Evolutionary conservation across 2,113 vertebrate genomes (phyloP), one percentile per base, ranked within the genome.

Genomic region (Pao palembangensis): DNA sequence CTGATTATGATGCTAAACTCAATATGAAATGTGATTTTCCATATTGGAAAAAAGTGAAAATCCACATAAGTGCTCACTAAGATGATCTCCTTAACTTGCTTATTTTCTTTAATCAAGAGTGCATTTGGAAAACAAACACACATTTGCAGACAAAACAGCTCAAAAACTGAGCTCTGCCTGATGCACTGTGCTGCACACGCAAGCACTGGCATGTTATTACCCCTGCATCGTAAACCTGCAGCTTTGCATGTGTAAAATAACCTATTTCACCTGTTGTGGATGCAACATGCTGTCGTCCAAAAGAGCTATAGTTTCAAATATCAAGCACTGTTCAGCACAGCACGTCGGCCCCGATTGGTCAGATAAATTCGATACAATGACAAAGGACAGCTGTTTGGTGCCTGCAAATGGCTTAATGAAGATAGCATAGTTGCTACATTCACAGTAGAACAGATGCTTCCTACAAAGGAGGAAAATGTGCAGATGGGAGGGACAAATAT

Each of bases 211-310:
- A 17, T 44, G 14, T 44, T 44, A 44, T 16, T 15, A 13, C 1
- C 34, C 11, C 41, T 0, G 8, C 31, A 81, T 70, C 67, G 47
- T 53, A 78, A 76, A 74, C 54, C 54, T 42, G 52, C 56, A 38
- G 31, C 62, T 43, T 73, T 79, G 71, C 76, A 59, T 64, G 68
- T 83, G 74, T 69, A 76, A 75, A 85, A 73, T 14, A 17, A 44
- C 43, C 43, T 16, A 38, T 44, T 44, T 44, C 16, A 16, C 43
- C 43, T 16, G 42, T 43, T 43, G 34, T 44, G 43, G 43, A 44
- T 44, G 16, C 43, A 17, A 44, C 13, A 16, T 16, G 16, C 43
- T 44, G 43, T 17, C 43, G 2, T 44, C 43, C 16, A 44, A 44
- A 44, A 17, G 34, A 38, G 11, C 34, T 4, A 8, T 38, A 3